Base-by-base conservation (phyloP, 1,140 invertebrate genomes). In the Maniola jurtina region DNA sequence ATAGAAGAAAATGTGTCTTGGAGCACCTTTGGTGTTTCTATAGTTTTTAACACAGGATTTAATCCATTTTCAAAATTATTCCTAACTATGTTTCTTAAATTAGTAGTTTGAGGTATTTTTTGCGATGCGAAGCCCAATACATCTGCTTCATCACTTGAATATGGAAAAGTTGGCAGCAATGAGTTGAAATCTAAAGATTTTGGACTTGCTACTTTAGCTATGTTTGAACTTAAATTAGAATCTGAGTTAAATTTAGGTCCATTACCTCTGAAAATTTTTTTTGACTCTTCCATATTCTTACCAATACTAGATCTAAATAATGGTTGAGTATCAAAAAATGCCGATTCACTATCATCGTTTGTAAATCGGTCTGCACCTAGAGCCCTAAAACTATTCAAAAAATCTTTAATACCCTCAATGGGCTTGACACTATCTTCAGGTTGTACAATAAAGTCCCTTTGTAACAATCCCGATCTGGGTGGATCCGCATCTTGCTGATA, bases 181-280 rank as follows among this genome's bases (percentile, higher is more conserved):
- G 75, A 70, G 61, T 74, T 77, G 0, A 77, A 57, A 55, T 75
- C 34, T 50, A 83, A 71, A 15, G 69, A 68, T 15, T 77, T 73
- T 45, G 80, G 80, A 16, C 74, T 42, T 25, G 75, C 50, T 54
- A 83, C 48, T 68, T 75, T 81, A 14, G 77, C 67, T 61, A 66
- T 81, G 52, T 68, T 77, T 11, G 73, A 67, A 40, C 33, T 61
- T 61, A 67, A 61, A 14, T 42, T 45, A 61, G 52, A 13, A 13
- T 34, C 6, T 34, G 25, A n/a, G 16, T 34, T 35, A 55, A 55
- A 55, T 34, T 6, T 33, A 0, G 52, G 15, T 11, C 0, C 11
- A 34, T 55, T 7, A 45, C 13, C 10, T 8, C 42, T 11, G 13
- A 6, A 13, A 13, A 6, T 13, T 3, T 11, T 11, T 6, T 52